Percentiles rank a stretch among this genome's conserved stretches.
These are phyloP conservation scores for Eleginops maclovinus DNA, from an alignment of 2,113 vertebrate genomes.

Conservation along the genomic window DNA sequence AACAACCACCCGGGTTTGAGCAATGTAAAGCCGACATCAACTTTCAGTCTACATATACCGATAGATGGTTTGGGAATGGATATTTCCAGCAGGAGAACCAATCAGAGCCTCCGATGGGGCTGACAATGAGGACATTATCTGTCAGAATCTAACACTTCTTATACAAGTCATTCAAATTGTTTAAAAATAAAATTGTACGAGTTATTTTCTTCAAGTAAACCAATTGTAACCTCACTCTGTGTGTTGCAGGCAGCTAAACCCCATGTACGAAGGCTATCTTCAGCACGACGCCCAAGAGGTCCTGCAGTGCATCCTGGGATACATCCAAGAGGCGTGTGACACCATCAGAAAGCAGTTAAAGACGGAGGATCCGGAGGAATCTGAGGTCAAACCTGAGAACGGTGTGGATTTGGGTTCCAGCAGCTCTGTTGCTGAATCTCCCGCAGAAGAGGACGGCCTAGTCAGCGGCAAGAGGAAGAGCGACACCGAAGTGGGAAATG, in stretches of 20 bases:
- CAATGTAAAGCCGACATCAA: too few species aligned
- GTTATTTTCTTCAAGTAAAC: not conserved
- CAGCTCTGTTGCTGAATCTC: conserved; percentile 17
- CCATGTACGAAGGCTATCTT: conserved; percentile 98
- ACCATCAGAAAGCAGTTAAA: conserved; percentile 89
- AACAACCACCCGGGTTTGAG: too few species aligned
- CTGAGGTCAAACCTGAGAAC: conserved; percentile 20
- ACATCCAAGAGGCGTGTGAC: conserved; percentile 95
- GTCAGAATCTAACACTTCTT: too few species aligned
- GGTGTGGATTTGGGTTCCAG: not conserved
- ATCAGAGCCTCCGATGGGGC: too few species aligned
- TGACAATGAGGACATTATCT: too few species aligned
- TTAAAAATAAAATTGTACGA: not conserved
- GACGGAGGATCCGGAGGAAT: not conserved
- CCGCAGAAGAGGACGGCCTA: conserved; percentile 75
- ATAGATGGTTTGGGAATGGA: too few species aligned
- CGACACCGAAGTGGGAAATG: conserved; percentile 90
- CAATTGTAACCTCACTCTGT: not conserved
- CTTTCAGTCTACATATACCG: too few species aligned
- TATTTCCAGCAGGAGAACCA: too few species aligned
- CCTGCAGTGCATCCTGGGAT: conserved; percentile 95
- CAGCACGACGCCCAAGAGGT: conserved; percentile 99
- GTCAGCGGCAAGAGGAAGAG: conserved; percentile 92
- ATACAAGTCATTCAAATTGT: not conserved
- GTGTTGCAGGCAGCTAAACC: conserved; percentile 91